phyloP scores from a whole-genome alignment of 2,113 vertebrate species.

The Ondatra zibethicus region DNA sequence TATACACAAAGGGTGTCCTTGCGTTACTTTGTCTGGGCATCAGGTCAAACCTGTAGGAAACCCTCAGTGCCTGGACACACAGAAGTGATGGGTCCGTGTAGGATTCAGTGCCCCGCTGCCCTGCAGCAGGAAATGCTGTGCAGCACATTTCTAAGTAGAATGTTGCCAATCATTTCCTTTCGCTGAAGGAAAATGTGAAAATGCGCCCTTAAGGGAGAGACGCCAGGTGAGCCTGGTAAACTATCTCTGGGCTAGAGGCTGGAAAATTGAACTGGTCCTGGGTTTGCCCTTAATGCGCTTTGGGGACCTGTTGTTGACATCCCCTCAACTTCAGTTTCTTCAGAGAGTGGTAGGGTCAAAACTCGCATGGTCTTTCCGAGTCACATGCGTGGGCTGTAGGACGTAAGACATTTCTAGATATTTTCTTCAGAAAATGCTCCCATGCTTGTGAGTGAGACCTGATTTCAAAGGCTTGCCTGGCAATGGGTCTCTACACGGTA shows the following conservation, averaged over 20 bases:
- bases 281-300: not conserved
- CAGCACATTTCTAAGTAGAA: not conserved
- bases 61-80: not conserved
- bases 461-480: not conserved
- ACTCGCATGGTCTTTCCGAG: not conserved
- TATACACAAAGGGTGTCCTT: not conserved
- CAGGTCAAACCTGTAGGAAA: not conserved
- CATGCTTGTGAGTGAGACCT: not conserved
- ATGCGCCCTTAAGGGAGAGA: not conserved
- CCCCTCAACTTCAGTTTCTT: not conserved
- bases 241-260: not conserved
- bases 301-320: not conserved
- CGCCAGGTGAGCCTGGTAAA: not conserved
- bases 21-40: not conserved
- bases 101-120: not conserved
- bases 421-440: not conserved
- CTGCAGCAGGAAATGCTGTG: not conserved
- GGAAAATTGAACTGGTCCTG: not conserved
- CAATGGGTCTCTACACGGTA: not conserved
- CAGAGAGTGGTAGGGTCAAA: not conserved
- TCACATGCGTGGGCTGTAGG: not conserved
- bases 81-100: not conserved
- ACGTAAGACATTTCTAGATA: not conserved
- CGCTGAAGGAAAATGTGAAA: not conserved
- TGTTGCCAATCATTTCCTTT: slow-evolving; percentile 2